phyloP scores from a whole-genome alignment of 2,113 vertebrate species.

The Anoura caudifer region DNA sequence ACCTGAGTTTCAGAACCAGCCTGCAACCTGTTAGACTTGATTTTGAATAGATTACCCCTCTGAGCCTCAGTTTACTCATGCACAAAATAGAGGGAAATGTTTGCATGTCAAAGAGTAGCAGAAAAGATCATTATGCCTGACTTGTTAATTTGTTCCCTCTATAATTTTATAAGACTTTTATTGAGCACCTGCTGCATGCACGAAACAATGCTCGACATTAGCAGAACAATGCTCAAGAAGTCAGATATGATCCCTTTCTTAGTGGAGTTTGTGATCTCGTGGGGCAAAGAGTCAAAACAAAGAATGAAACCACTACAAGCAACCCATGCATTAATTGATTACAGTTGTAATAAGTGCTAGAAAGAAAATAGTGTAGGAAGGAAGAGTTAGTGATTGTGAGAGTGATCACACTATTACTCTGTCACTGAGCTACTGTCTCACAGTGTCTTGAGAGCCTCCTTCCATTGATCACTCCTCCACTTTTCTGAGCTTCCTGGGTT shows the following conservation, averaged over 20 bases:
- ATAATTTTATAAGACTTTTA: neutral
- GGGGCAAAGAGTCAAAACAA: neutral
- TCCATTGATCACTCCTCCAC: neutral
- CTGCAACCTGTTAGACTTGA: neutral
- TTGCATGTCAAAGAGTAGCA: neutral
- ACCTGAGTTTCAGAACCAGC: neutral
- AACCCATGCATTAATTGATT: neutral
- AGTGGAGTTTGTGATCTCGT: neutral
- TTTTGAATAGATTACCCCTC: neutral
- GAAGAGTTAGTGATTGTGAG: neutral
- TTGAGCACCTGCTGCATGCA: neutral
- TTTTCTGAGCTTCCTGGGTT: neutral
- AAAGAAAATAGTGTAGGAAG: neutral
- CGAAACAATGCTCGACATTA: neutral
- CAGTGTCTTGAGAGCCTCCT: neutral
- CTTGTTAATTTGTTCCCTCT: neutral
- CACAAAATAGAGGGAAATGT: neutral
- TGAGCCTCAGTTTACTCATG: neutral
- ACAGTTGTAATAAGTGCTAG: neutral
- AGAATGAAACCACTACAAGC: too few species aligned
- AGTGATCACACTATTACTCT: fast-evolving
- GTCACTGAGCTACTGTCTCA: neutral
- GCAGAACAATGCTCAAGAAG: neutral
- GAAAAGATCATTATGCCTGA: neutral
- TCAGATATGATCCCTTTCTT: neutral